Evolutionary conservation across 2,888 invertebrate species (phyloP).

Genomic region (Drosophila fulvimacula): DNA sequence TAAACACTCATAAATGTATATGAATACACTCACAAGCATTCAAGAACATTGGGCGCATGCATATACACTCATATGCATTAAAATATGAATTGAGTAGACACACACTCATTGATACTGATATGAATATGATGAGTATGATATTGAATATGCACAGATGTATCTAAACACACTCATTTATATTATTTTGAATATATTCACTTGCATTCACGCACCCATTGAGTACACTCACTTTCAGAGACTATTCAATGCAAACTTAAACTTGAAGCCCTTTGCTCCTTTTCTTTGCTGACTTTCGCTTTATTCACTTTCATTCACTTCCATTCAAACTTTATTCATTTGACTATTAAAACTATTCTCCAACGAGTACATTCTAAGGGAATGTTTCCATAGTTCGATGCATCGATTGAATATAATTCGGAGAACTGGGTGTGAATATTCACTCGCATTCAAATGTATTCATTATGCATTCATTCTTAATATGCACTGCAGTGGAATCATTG

Average conservation of each 20-base stretch:
- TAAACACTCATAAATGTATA: background rate
- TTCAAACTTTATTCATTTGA: background rate
- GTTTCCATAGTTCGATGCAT: background rate
- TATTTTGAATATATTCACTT: background rate
- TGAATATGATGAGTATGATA: too few species aligned
- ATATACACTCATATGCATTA: background rate
- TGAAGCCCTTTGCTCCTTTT: background rate
- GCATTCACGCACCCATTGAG: background rate
- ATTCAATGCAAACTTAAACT: too few species aligned
- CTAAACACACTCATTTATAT: background rate
- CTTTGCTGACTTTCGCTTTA: background rate
- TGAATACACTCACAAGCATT: background rate
- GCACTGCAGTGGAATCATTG: conserved; percentile 11
- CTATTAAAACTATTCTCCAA: background rate
- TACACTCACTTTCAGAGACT: too few species aligned
- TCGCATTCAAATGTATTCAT: conserved; percentile 10
- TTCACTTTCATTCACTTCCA: background rate
- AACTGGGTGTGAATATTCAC: conserved; percentile 1
- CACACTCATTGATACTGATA: background rate
- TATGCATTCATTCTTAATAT: conserved; percentile 9
- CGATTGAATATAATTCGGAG: background rate
- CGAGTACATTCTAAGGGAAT: background rate
- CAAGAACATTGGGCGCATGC: too few species aligned
- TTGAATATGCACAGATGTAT: background rate
- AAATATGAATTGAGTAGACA: background rate